A percentile compares a stretch with the other conserved stretches of the same genome.
Evolutionary conservation across 2,113 vertebrate species (phyloP).

Genomic region (Sebastes schlegelii): DNA sequence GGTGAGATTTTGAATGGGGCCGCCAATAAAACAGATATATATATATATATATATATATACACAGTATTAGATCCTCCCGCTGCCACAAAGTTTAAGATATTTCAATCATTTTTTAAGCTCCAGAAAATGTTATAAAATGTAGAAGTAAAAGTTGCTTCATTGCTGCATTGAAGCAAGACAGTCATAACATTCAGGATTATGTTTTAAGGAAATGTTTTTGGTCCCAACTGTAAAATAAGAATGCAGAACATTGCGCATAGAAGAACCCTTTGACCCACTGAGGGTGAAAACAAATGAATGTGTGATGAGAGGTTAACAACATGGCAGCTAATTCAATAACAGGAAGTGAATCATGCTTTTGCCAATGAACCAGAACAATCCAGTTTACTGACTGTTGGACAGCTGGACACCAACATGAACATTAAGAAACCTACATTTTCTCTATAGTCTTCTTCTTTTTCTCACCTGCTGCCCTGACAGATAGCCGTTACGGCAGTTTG

Average conservation of each 20-base stretch:
- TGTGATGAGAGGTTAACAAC: background rate
- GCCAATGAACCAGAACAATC: too few species aligned
- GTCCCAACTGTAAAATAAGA: background rate
- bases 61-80: background rate
- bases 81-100: background rate
- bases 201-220: background rate
- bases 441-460: background rate
- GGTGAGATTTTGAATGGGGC: too few species aligned
- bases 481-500: too few species aligned
- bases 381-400: background rate
- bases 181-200: too few species aligned
- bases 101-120: too few species aligned
- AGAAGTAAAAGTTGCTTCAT: too few species aligned
- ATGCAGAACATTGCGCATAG: too few species aligned
- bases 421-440: background rate
- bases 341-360: slow-evolving; percentile 28
- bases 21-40: too few species aligned
- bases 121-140: too few species aligned
- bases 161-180: background rate
- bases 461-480: background rate
- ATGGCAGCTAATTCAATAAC: slow-evolving; percentile 11
- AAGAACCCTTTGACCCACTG: background rate
- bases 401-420: background rate
- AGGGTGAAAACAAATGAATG: background rate
- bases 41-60: too few species aligned